These are phyloP conservation scores for Hypolimnas misippus DNA, from an alignment of 2,888 invertebrate species.

Conservation along the genomic window DNA sequence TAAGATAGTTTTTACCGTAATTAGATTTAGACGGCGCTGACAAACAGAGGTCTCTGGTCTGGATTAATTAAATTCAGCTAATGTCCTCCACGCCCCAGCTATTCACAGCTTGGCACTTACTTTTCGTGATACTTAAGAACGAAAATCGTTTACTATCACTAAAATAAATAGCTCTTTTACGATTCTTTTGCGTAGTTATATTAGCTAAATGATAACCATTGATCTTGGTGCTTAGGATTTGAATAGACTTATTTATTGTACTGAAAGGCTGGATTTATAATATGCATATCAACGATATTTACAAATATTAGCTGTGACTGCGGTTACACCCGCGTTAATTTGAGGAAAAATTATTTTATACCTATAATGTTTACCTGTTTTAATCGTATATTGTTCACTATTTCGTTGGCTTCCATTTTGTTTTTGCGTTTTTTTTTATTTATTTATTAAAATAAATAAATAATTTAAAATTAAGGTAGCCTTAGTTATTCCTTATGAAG, in stretches of 20 bases:
- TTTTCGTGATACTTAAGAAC: constrained; percentile 1
- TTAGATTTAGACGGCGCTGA: constrained; percentile 17
- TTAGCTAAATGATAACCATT: neutral
- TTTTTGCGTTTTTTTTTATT: too few relatives aligned
- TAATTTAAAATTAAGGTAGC: too few relatives aligned
- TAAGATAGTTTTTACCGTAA: constrained; percentile 10
- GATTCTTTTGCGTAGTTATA: neutral
- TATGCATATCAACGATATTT: too few relatives aligned
- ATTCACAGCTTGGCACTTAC: neutral
- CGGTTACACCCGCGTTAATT: too few relatives aligned
- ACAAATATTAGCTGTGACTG: too few relatives aligned
- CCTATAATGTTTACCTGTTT: too few relatives aligned
- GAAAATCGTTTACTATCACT: constrained; percentile 1
- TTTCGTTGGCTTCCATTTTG: too few relatives aligned
- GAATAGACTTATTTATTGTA: neutral
- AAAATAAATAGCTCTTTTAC: constrained; percentile 5
- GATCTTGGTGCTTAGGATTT: neutral
- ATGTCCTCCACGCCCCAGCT: constrained; percentile 12
- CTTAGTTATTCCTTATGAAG: too few relatives aligned
- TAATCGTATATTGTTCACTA: too few relatives aligned
- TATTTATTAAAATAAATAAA: too few relatives aligned
- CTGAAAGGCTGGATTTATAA: too few relatives aligned
- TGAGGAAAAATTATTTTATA: too few relatives aligned
- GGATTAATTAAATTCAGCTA: constrained; percentile 14
- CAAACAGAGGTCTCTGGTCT: constrained; percentile 19